A percentile compares a stretch with the other conserved stretches of the same genome.
Conservation (phyloP, 2,888 invertebrate genomes). For the Dusona sp. region DNA sequence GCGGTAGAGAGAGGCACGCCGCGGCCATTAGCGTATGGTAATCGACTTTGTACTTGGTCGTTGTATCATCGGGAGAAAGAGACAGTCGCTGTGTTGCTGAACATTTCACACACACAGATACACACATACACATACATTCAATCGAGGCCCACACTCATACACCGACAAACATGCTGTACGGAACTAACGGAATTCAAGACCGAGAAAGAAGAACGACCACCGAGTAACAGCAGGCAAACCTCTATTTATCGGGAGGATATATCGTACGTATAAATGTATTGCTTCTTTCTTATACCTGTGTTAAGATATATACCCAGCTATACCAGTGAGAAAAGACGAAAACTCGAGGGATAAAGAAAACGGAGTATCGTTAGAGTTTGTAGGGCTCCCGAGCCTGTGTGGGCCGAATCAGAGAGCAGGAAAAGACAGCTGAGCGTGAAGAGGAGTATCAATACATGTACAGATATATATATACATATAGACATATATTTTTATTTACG, state of each 20-base stretch:
- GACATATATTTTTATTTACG: neutral
- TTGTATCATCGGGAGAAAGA: conserved; percentile 68
- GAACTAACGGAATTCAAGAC: conserved; percentile 71
- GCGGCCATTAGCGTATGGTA: conserved; percentile 71
- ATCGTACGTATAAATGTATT: conserved; percentile 43
- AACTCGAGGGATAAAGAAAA: conserved; percentile 24
- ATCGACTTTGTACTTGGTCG: conserved; percentile 70
- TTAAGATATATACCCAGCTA: conserved; percentile 7
- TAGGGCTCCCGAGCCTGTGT: conserved; percentile 33
- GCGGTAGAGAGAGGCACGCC: conserved; percentile 57
- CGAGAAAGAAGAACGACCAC: conserved; percentile 57
- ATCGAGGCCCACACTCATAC: conserved; percentile 1
- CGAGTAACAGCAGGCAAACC: conserved; percentile 56
- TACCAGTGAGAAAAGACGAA: conserved; percentile 29
- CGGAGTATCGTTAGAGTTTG: conserved; percentile 38
- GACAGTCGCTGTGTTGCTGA: conserved; percentile 45
- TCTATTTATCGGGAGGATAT: conserved; percentile 67
- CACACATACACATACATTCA: neutral
- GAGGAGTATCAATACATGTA: neutral
- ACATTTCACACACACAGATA: conserved; percentile 3
- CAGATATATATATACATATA: neutral
- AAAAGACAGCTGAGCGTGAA: conserved; percentile 32
- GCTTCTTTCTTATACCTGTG: neutral
- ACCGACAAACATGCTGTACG: conserved; percentile 11
- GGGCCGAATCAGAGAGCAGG: conserved; percentile 56